Base-by-base conservation (phyloP, 2,888 invertebrate species). In the Platerodrilus igneus region DNA sequence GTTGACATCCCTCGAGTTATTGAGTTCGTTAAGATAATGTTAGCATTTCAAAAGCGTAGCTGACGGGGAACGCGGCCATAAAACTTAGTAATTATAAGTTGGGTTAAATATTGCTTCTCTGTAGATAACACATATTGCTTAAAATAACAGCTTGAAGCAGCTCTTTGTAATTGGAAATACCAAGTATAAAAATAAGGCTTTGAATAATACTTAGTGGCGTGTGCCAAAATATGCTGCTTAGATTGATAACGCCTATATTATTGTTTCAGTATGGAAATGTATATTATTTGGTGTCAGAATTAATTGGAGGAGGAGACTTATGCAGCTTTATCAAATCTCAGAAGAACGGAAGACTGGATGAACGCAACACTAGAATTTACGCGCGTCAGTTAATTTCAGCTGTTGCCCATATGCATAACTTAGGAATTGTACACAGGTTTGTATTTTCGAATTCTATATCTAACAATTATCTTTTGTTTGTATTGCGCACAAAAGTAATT, bases 201-300 rank as follows among this genome's bases (percentile, higher is more conserved):
- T n/a, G n/a, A n/a, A n/a, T n/a, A n/a, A n/a, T n/a, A n/a, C n/a
- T n/a, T n/a, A n/a, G n/a, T n/a, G n/a, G n/a, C n/a, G n/a, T n/a
- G n/a, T n/a, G n/a, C n/a, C n/a, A 27, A n/a, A 15, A 27, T 13
- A 2, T 14, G 16, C 13, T 8, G 15, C 27, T 14, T 9, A 3
- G 9, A 21, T 21, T 21, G 8, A 4, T n/a, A 21, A n/a, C n/a
- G n/a, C n/a, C n/a, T n/a, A n/a, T n/a, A 21, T 10, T 33, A 38
- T 35, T 8, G 19, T 48, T 46, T 33, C 65, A 83, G 82, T 77
- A 79, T 56, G 80, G 80, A 16, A 78, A 80, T 9, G 70, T 82
- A 16, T 79, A 84, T 61, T 86, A 83, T 66, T 73, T 85, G 58
- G 82, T 83, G 56, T 79, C 81, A 65, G 86, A 86, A 67, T 73